Percentiles rank a stretch among this genome's conserved stretches.
phyloP scores from a whole-genome alignment of 1,140 invertebrate genomes.

The Drosophila mojavensis region DNA sequence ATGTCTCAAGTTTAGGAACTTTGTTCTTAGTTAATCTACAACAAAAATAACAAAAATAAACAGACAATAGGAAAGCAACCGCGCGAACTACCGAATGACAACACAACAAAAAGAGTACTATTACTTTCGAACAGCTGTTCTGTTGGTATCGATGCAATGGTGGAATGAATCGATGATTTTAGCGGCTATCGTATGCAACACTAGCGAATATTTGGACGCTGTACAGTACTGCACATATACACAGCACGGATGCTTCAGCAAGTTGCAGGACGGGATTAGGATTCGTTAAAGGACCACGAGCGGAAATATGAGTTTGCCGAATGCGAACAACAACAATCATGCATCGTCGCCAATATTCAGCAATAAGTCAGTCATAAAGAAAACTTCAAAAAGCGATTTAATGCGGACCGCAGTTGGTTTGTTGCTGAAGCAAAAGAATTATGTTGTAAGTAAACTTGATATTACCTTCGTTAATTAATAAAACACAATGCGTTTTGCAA shows the following conservation, averaged over 20 bases:
- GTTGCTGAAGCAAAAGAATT: conserved; percentile 79
- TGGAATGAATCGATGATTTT: conserved; percentile 5
- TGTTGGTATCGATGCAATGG: background rate
- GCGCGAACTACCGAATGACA: conserved; percentile 28
- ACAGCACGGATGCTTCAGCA: conserved; percentile 40
- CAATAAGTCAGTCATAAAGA: conserved; percentile 58
- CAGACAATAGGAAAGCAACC: conserved; percentile 11
- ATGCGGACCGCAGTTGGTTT: conserved; percentile 75
- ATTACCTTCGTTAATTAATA: background rate
- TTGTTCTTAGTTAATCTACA: background rate
- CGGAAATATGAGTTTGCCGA: conserved; percentile 70
- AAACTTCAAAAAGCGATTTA: conserved; percentile 75
- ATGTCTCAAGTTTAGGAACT: background rate
- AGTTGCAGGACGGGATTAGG: conserved; percentile 68
- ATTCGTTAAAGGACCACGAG: conserved; percentile 46
- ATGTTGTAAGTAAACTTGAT: conserved; percentile 67
- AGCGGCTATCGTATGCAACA: conserved; percentile 29
- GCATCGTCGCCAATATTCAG: conserved; percentile 56
- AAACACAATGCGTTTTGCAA: background rate
- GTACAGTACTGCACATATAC: conserved; percentile 32
- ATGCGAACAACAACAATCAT: conserved; percentile 61
- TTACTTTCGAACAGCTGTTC: conserved; percentile 39
- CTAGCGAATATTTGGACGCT: conserved; percentile 9
- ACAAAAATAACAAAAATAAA: conserved; percentile 8
- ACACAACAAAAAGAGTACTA: conserved; percentile 36